Conservation (phyloP, 2,888 invertebrate genomes). For the Noctua pronuba region DNA sequence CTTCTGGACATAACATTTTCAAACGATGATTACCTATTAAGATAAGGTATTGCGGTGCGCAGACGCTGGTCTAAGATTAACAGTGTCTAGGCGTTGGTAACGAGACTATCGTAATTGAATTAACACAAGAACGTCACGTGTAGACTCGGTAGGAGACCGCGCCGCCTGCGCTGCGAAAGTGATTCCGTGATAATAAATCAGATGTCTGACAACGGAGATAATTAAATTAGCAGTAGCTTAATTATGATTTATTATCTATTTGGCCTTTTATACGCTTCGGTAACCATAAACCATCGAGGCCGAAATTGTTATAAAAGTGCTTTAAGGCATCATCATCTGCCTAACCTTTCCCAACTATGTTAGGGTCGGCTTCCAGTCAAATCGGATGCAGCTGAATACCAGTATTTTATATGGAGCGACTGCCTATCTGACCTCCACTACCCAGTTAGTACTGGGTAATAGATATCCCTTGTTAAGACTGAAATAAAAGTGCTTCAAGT, state of each 20-base stretch:
- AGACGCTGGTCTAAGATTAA: slow-evolving; percentile 48
- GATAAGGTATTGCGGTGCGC: slow-evolving; percentile 49
- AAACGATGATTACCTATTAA: slow-evolving; percentile 53
- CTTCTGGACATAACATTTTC: slow-evolving; percentile 24
- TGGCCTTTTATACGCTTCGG: neutral
- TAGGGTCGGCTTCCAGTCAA: too few species aligned
- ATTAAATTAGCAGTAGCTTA: slow-evolving; percentile 60
- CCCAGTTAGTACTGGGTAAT: too few species aligned
- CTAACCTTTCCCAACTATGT: neutral
- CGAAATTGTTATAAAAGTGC: slow-evolving; percentile 8
- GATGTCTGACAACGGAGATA: slow-evolving; percentile 65
- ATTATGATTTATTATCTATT: slow-evolving; percentile 44
- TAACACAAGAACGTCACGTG: slow-evolving; percentile 70
- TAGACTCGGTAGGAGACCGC: slow-evolving; percentile 53
- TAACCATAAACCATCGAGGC: neutral
- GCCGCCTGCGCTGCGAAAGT: slow-evolving; percentile 67
- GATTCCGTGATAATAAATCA: slow-evolving; percentile 74
- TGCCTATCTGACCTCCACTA: too few species aligned
- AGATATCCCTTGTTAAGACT: neutral
- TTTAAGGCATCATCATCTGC: neutral
- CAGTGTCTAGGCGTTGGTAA: slow-evolving; percentile 60
- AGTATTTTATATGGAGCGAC: too few species aligned
- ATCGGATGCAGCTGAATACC: too few species aligned
- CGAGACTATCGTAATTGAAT: slow-evolving; percentile 71
- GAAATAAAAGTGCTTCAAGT: neutral